Evolutionary conservation across 35 echinoderm and acorn worm genomes (phyloP), one percentile per base, ranked within the genome.

Genomic region (Diadema setosum): DNA sequence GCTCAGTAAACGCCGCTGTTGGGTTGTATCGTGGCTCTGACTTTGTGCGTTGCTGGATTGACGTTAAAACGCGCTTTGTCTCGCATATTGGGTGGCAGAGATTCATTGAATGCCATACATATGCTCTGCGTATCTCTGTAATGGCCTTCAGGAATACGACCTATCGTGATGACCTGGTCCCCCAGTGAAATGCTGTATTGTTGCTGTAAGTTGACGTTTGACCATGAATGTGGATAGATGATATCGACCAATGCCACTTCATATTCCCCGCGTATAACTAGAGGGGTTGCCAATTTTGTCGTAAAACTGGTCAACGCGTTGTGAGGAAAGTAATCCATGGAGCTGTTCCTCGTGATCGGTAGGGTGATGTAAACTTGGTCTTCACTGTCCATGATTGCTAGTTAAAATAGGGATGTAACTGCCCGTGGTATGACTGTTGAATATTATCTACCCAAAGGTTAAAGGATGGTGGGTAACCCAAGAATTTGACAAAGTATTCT

Each of bases 401-500:
- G 27, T n/a, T 11, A n/a, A 50, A 31, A 82, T 45, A 25, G 41
- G 34, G 74, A 39, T n/a, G 37, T 42, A 18, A 31, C 27, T 46
- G 25, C 25, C 40, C 1, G 9, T 82, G 42, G 25, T 56, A 82
- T 33, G 46, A 74, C 58, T 64, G 23, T 31, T 46, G 36, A 34
- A 87, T 26, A 55, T 87, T 76, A 29, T 44, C 25, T 12, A 87
- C 87, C 87, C 87, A 89, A 15, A 18, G 32, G 36, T 81, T 81
- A 30, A 81, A 80, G 41, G 34, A 81, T 20, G 24, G 0, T 11
- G 87, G 87, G 25, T 60, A 89, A 44, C 87, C 75, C 17, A 80
- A 42, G 46, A 75, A 89, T 16, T 81, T 81, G 50, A 89, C 75
- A 5, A 60, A 82, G 33, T 81, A 89, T 46, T 89, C 45, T 18